These are phyloP conservation scores for Athalia circularis DNA, from an alignment of 2,888 invertebrate species.

Conservation along the genomic window DNA sequence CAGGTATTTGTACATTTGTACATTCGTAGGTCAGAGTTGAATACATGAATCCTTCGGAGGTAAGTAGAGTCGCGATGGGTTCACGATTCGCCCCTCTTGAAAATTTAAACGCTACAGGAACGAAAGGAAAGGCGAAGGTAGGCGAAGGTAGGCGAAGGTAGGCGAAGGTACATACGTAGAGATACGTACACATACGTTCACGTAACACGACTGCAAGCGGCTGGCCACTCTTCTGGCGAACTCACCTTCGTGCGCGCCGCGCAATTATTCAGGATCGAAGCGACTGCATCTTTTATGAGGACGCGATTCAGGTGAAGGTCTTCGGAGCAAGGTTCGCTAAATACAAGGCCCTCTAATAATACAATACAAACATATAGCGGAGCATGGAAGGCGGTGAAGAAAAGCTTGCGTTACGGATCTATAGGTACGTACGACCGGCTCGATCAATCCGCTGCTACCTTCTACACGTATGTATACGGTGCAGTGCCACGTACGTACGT, in stretches of 20 bases:
- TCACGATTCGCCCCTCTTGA: background rate
- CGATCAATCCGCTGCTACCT: too few relatives aligned
- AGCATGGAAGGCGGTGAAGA: background rate
- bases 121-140: background rate
- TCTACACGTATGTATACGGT: too few relatives aligned
- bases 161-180: background rate
- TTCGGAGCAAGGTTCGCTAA: constrained; percentile 41
- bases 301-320: constrained; percentile 42
- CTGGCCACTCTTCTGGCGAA: background rate
- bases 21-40: too few relatives aligned
- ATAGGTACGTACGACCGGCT: background rate
- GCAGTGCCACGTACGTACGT: too few relatives aligned
- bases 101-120: background rate
- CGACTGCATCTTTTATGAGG: constrained; percentile 42
- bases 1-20: too few relatives aligned
- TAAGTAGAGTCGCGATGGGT: too few relatives aligned
- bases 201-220: too few relatives aligned
- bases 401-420: constrained; percentile 1
- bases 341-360: constrained; percentile 30
- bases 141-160: background rate
- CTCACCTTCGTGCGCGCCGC: constrained; percentile 32
- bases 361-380: constrained; percentile 11
- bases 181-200: too few relatives aligned
- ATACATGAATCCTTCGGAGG: too few relatives aligned
- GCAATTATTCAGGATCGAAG: constrained; percentile 41